Percentiles rank a stretch among this genome's conserved stretches.
Evolutionary conservation across 2,888 invertebrate genomes (phyloP).

Genomic region (Icerya purchasi): DNA sequence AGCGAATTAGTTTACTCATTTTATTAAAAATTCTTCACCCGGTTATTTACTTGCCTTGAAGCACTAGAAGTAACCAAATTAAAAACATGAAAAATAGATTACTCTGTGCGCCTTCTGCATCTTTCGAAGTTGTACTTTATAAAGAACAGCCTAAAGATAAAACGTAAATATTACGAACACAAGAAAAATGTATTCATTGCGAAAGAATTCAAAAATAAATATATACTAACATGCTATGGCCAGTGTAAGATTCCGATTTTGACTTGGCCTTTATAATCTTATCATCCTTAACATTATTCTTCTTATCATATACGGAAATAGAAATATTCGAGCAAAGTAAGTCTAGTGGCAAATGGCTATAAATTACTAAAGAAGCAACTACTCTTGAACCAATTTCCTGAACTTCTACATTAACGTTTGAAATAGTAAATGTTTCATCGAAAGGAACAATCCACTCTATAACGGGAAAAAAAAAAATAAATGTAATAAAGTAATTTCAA

Average conservation of each 20-base stretch:
- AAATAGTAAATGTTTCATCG: conserved; percentile 6
- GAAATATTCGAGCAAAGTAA: conserved; percentile 6
- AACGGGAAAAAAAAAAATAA: neutral
- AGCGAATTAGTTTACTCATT: no score
- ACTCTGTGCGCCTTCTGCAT: no score
- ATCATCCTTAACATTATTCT: neutral
- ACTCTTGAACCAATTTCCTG: conserved; percentile 4
- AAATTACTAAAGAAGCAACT: conserved; percentile 1
- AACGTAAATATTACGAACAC: no score
- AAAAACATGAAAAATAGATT: no score
- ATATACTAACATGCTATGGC: neutral
- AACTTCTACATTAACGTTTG: conserved; percentile 6
- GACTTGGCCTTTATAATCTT: neutral
- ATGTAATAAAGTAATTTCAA: neutral
- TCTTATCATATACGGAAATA: conserved; percentile 2
- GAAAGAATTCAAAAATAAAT: no score
- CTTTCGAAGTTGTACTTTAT: no score
- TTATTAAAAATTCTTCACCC: no score
- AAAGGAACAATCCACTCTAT: conserved; percentile 6
- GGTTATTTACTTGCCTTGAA: no score
- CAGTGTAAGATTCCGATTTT: neutral
- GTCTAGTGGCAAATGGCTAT: conserved; percentile 8
- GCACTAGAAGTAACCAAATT: no score
- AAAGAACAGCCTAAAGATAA: no score
- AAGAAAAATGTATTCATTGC: no score